These are phyloP conservation scores for Bradypodion pumilum DNA, from an alignment of 2,797 vertebrate genomes.

Conservation along the genomic window DNA sequence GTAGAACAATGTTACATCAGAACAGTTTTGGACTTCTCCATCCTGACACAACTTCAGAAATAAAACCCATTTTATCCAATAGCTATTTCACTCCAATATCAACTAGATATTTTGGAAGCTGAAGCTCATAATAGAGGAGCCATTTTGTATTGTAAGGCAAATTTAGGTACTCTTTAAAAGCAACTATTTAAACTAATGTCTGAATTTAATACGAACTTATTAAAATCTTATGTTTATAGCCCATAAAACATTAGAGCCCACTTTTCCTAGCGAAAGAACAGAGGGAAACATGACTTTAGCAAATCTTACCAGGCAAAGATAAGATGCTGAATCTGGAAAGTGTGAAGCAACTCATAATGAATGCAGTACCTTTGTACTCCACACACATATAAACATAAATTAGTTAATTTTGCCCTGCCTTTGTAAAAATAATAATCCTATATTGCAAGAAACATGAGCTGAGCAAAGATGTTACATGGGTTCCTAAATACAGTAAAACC, in stretches of 20 bases:
- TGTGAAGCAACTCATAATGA: background rate
- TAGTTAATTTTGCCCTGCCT: background rate
- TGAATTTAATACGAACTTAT: background rate
- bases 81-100: conserved; percentile 22
- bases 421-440: background rate
- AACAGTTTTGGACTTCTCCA: conserved; percentile 24
- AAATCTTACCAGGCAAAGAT: background rate
- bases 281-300: background rate
- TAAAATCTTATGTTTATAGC: background rate
- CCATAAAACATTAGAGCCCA: background rate
- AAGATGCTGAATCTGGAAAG: background rate
- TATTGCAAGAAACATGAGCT: background rate
- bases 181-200: background rate
- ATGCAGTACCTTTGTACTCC: background rate
- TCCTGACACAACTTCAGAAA: conserved; percentile 30
- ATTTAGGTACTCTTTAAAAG: background rate
- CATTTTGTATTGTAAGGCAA: background rate
- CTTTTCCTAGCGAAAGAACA: background rate
- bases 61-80: rapidly evolving
- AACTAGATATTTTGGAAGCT: conserved; percentile 6
- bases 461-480: background rate
- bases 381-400: background rate
- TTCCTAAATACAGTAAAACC: too few species aligned
- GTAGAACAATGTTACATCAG: conserved; percentile 22
- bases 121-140: conserved; percentile 16